Evolutionary conservation across 2,888 invertebrate genomes (phyloP).

Genomic region (Omphaloscelis lunosa): DNA sequence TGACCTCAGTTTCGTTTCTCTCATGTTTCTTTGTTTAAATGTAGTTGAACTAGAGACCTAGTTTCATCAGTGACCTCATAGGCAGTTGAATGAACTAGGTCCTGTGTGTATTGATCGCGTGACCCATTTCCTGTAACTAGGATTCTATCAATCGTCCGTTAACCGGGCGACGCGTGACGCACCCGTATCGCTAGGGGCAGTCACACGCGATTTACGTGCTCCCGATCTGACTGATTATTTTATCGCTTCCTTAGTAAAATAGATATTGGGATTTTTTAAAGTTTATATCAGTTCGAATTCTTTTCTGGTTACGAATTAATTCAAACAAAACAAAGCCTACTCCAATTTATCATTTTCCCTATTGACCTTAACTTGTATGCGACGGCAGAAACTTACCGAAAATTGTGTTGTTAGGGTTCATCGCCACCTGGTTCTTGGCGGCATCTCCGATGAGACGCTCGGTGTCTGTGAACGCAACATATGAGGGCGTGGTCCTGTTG

Average conservation of each 20-base stretch:
- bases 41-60: slow-evolving; percentile 1
- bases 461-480: slow-evolving; percentile 96
- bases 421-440: slow-evolving; percentile 96
- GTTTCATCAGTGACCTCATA: slow-evolving; percentile 19
- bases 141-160: slow-evolving; percentile 26
- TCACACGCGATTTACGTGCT: slow-evolving; percentile 33
- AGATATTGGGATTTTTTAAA: not conserved
- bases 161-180: slow-evolving; percentile 3
- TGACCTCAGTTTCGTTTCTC: not conserved
- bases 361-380: not conserved
- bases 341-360: not conserved
- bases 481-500: slow-evolving; percentile 96
- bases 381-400: slow-evolving; percentile 91
- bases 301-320: not conserved
- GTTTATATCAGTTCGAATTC: not conserved
- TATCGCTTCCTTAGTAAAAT: slow-evolving; percentile 35
- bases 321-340: not conserved
- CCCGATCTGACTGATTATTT: slow-evolving; percentile 1
- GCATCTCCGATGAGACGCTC: slow-evolving; percentile 96
- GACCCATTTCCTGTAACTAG: slow-evolving; percentile 48
- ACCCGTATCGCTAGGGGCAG: not conserved
- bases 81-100: slow-evolving; percentile 48
- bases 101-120: slow-evolving; percentile 41
- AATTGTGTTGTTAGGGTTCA: slow-evolving; percentile 97
- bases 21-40: slow-evolving; percentile 9